Base-by-base conservation (phyloP, 1,140 invertebrate species). In the Procambarus clarkii region DNA sequence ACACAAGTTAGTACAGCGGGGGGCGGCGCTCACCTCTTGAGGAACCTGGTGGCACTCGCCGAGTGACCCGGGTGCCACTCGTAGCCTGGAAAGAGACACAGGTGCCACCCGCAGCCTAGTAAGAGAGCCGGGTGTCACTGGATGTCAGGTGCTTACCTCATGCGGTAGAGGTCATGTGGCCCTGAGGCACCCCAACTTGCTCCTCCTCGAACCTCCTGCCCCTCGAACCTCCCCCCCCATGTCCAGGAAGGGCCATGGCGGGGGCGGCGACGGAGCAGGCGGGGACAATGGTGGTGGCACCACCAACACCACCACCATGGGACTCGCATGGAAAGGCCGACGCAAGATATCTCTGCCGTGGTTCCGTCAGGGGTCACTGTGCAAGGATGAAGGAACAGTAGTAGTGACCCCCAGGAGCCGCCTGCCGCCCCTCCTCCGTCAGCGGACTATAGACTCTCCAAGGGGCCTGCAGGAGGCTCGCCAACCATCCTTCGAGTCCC, bases 391-490 rank as follows among this genome's bases (percentile, higher is more conserved):
- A 95, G 93, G 91, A n/a, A 2, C 95, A 21, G 69, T 74, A 18
- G 71, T 76, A 15, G 82, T 78, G 9, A 64, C 82, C 7, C 81
- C 82, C 34, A 45, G 54, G 50, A 78, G 82, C 54, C 88, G 88
- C 88, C 60, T 77, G 54, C 69, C 88, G 24, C 88, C 88, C 76
- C 96, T 98, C 48, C 96, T 97, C 64, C 96, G 97, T 44, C 97
- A 98, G 94, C 97, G 98, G 94, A 98, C 97, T 94, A 98, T 98
- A 95, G 97, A 98, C 95, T 97, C 97, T 91, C 97, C 97, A 93
- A 58, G 91, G 7, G 96, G 97, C 94, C 97, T 97, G 4, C 82
- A 84, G 76, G 60, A 71, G 34, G 64, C 24, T 74, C 54, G 50
- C 21, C 81, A 69, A 46, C 76, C 54, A 21, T 77, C 88, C 82